A percentile compares a stretch with the other conserved stretches of the same genome.
Evolutionary conservation across 2,113 vertebrate genomes (phyloP).

Genomic region (Nicator chloris): DNA sequence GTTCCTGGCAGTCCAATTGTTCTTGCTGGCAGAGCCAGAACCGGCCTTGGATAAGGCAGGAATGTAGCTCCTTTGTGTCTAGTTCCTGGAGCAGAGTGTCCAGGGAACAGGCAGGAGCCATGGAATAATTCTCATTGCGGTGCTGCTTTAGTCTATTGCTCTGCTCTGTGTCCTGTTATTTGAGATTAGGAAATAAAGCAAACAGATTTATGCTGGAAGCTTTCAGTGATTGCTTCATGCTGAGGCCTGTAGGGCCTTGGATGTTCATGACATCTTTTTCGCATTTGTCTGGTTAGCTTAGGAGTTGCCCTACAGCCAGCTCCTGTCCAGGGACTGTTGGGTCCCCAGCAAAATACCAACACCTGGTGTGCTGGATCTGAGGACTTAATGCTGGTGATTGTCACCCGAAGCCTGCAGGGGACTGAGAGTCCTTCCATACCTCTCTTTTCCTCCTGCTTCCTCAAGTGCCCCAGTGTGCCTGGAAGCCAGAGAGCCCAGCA

Average conservation of each 20-base stretch:
- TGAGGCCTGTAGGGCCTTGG: background rate
- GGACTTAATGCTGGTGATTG: background rate
- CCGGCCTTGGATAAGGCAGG: conserved; percentile 27
- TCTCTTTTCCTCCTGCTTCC: background rate
- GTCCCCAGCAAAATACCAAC: background rate
- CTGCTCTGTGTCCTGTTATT: background rate
- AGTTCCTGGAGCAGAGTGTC: background rate
- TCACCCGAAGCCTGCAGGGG: background rate
- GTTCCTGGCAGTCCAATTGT: background rate
- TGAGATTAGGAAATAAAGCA: background rate
- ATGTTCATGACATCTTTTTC: background rate
- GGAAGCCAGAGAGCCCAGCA: background rate
- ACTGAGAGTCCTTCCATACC: background rate
- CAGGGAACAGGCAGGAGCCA: background rate
- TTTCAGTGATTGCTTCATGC: background rate
- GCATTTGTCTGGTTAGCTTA: fast-evolving
- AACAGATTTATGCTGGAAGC: background rate
- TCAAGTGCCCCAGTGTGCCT: background rate
- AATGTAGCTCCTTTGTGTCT: conserved; percentile 37
- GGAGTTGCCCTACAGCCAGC: background rate
- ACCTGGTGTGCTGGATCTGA: background rate
- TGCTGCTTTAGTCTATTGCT: background rate
- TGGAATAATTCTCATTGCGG: background rate
- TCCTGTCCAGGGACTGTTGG: background rate
- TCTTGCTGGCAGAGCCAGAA: background rate